Evolutionary conservation across 2,888 invertebrate genomes (phyloP).

Genomic region (Coleophora flavipennella): DNA sequence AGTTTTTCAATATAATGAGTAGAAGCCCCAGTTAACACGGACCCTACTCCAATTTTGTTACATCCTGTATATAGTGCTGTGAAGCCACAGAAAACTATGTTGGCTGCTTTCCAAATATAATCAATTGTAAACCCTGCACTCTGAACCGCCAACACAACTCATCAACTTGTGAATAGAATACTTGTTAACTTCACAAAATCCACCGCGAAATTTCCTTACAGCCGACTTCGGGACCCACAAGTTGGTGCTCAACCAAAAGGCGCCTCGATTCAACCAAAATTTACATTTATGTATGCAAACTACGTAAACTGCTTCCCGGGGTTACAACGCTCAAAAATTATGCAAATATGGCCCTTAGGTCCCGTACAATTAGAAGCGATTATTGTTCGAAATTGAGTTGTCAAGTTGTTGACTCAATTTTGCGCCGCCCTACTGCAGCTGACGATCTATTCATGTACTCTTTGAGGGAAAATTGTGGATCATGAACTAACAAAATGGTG

Average conservation of each 20-base stretch:
- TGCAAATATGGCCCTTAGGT: slow-evolving; percentile 59
- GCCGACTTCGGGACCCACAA: slow-evolving; percentile 28
- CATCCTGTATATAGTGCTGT: no score
- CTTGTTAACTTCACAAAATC: no score
- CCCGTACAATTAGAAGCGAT: slow-evolving; percentile 57
- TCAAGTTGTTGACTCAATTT: slow-evolving; percentile 38
- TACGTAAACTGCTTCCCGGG: slow-evolving; percentile 46
- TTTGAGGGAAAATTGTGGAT: no score
- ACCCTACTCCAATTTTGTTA: no score
- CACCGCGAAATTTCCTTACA: not conserved
- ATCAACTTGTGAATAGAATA: not conserved
- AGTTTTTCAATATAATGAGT: no score
- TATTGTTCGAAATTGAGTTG: slow-evolving; percentile 49
- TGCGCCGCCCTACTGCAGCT: slow-evolving; percentile 6
- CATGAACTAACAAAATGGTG: no score
- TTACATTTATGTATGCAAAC: slow-evolving; percentile 60
- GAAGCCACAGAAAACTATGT: no score
- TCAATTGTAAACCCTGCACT: no score
- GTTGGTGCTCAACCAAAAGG: slow-evolving; percentile 43
- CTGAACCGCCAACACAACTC: not conserved
- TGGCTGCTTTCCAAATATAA: no score
- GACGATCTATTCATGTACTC: slow-evolving; percentile 3
- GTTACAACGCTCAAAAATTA: slow-evolving; percentile 45
- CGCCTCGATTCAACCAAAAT: slow-evolving; percentile 20
- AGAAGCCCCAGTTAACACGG: no score